These are phyloP conservation scores for Ormyrus rosae DNA, from an alignment of 2,888 invertebrate genomes.

Conservation along the genomic window DNA sequence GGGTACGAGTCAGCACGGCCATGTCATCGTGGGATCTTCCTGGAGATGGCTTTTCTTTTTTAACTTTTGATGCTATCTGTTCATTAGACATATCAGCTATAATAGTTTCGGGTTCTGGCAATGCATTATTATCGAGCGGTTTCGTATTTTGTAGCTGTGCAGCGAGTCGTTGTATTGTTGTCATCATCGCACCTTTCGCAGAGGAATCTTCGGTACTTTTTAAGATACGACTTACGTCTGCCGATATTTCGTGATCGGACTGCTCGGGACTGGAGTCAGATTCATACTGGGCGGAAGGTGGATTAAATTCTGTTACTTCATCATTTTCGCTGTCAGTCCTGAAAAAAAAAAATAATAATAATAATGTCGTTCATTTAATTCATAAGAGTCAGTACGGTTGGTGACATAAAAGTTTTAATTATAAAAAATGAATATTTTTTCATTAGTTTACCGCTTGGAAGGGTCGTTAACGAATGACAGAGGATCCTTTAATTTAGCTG, in stretches of 20 bases:
- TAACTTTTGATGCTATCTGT: background rate
- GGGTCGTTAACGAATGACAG: slow-evolving; percentile 58
- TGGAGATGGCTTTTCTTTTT: slow-evolving; percentile 16
- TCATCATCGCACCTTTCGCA: slow-evolving; percentile 69
- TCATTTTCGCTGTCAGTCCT: slow-evolving; percentile 50
- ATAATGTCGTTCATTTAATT: too few relatives aligned
- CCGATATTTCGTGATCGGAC: slow-evolving; percentile 66
- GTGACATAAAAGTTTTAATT: too few relatives aligned
- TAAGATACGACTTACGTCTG: slow-evolving; percentile 69
- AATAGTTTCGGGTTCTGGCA: slow-evolving; percentile 44
- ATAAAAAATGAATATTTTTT: too few relatives aligned
- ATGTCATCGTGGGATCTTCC: slow-evolving; percentile 8
- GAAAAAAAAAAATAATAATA: background rate
- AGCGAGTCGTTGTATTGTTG: slow-evolving; percentile 72
- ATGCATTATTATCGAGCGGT: slow-evolving; percentile 35
- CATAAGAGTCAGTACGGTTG: too few relatives aligned
- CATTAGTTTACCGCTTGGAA: slow-evolving; percentile 42
- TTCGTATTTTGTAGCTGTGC: slow-evolving; percentile 70
- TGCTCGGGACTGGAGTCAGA: slow-evolving; percentile 70
- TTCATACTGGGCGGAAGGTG: slow-evolving; percentile 60
- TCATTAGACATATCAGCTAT: slow-evolving; percentile 8
- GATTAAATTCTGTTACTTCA: background rate
- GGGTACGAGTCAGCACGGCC: slow-evolving; percentile 2
- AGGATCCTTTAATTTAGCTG: slow-evolving; percentile 65
- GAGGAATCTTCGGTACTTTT: slow-evolving; percentile 64